Evolutionary conservation across 2,797 vertebrate genomes (phyloP), one percentile per base, ranked within the genome.

Genomic region (Sebastiscus albofasciatus): DNA sequence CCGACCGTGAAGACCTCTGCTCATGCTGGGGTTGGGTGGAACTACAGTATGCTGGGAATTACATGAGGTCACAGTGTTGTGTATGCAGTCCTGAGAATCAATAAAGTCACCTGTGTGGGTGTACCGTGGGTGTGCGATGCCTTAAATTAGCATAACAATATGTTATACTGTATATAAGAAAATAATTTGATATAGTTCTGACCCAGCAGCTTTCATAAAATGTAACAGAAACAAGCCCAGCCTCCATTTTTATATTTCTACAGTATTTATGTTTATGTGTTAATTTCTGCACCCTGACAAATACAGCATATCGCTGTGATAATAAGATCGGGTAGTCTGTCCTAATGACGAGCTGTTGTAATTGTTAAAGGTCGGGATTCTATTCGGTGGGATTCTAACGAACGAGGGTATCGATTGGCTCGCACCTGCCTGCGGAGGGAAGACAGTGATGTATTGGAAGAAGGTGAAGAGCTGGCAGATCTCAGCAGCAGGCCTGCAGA

Each of bases 371-470:
- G 79, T 52, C 18, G 3, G 46, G 46, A 52, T n/a, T 49, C 61
- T 77, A 42, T 81, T 85, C 16, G 5, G 39, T 55, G 58, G 74
- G 67, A 72, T 68, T 77, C 72, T 84, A 85, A 83, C 13, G n/a
- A 81, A 82, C 56, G 70, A 49, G 64, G 67, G 54, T 90, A 90
- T 92, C 78, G 87, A 89, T 90, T 52, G 75, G 79, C 82, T 85
- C 18, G 9, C 67, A 74, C 81, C 85, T 81, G 79, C 36, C 61
- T 70, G 77, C 18, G 59, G 60, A 75, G 75, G 67, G 56, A 22
- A 65, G 89, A 80, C 86, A 82, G 79, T 90, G 90, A 93, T 89
- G 64, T 85, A 93, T 91, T 71, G 81, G 75, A 73, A 49, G 34
- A 60, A 82, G 78, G 69, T 54, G 69, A 79, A 6, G 56, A 77